These are phyloP conservation scores for Frankliniella fusca DNA, from an alignment of 2,888 invertebrate species.

Conservation along the genomic window DNA sequence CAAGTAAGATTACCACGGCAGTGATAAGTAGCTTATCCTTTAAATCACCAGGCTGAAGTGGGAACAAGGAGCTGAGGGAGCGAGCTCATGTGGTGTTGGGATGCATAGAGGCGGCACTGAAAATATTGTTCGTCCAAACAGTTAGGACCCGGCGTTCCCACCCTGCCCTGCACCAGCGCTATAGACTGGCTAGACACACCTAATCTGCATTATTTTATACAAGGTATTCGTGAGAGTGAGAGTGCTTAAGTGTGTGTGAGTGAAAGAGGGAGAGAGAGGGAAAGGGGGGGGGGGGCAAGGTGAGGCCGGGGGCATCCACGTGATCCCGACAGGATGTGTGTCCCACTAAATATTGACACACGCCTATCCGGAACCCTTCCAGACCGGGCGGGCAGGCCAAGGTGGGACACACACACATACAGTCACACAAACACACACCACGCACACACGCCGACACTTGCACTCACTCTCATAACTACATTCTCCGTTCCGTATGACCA, in stretches of 20 bases:
- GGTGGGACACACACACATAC: not conserved
- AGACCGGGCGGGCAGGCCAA: not conserved
- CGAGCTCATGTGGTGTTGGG: no score
- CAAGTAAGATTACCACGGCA: no score
- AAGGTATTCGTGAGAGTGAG: not conserved
- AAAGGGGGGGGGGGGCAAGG: not conserved
- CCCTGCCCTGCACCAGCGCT: no score
- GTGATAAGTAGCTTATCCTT: no score
- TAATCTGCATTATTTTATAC: not conserved
- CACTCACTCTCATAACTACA: not conserved
- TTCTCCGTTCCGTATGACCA: no score
- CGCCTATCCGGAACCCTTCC: constrained; percentile 1
- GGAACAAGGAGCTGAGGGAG: no score
- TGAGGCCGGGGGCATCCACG: not conserved
- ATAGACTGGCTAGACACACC: not conserved
- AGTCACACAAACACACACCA: not conserved
- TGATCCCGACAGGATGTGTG: constrained; percentile 20
- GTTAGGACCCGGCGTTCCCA: not conserved
- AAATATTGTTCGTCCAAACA: not conserved
- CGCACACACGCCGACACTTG: not conserved
- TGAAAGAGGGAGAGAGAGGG: not conserved
- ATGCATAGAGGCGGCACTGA: not conserved
- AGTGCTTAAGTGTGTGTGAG: not conserved
- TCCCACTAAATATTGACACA: constrained; percentile 23
- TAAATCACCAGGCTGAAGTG: no score